phyloP scores from a whole-genome alignment of 2,888 invertebrate genomes.

The Epinotia brunnichana region DNA sequence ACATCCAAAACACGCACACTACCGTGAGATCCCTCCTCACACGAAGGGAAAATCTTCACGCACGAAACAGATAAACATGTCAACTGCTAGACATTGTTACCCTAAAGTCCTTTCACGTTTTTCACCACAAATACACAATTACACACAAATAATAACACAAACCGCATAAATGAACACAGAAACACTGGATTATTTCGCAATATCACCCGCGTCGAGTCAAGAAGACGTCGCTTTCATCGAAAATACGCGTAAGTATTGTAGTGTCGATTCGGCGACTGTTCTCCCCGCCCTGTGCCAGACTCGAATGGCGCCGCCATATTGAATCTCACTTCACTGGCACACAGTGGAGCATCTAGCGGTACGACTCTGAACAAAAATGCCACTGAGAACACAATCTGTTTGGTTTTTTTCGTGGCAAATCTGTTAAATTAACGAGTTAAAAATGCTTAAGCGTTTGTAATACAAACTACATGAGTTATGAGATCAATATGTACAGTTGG shows the following conservation, averaged over 20 bases:
- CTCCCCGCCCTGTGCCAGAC: slow-evolving; percentile 83
- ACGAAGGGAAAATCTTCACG: slow-evolving; percentile 84
- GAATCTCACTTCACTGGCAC: slow-evolving; percentile 68
- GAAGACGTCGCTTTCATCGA: slow-evolving; percentile 76
- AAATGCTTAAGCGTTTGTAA: not conserved
- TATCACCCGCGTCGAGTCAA: slow-evolving; percentile 81
- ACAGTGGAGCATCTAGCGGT: slow-evolving; percentile 73
- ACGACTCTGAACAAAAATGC: slow-evolving; percentile 56
- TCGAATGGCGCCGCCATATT: slow-evolving; percentile 83
- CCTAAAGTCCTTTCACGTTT: slow-evolving; percentile 81
- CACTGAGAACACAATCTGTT: slow-evolving; percentile 42
- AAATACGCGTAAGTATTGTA: slow-evolving; percentile 81
- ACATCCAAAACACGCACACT: slow-evolving; percentile 71
- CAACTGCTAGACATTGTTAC: slow-evolving; percentile 84
- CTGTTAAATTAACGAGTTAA: not conserved
- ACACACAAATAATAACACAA: slow-evolving; percentile 77
- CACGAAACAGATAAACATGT: slow-evolving; percentile 85
- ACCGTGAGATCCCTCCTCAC: slow-evolving; percentile 79
- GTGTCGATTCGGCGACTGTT: slow-evolving; percentile 79
- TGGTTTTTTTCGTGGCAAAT: not conserved
- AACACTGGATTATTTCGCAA: slow-evolving; percentile 78
- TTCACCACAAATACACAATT: slow-evolving; percentile 77
- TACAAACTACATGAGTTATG: not conserved
- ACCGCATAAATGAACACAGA: slow-evolving; percentile 73
- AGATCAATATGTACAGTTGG: not conserved